phyloP scores from a whole-genome alignment of 2,113 vertebrate genomes.

The Rhinoderma darwinii region DNA sequence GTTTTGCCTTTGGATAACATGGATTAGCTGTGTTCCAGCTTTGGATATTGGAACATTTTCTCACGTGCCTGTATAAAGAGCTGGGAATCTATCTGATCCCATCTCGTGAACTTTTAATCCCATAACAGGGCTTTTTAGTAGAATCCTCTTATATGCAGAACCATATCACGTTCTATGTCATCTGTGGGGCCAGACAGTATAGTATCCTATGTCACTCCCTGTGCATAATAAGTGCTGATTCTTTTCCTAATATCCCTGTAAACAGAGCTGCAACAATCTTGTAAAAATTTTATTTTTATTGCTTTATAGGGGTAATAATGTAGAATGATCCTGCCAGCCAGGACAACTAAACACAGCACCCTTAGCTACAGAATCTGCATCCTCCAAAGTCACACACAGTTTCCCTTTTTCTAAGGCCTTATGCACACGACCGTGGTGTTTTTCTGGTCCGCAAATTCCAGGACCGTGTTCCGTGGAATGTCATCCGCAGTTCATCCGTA shows the following conservation, averaged over 20 bases:
- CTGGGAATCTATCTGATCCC: conserved; percentile 68
- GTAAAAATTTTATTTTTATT: conserved; percentile 63
- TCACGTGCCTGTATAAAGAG: conserved; percentile 80
- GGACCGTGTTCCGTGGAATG: no score
- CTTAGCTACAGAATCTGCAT: neutral
- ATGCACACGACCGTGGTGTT: no score
- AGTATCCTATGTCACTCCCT: conserved; percentile 27
- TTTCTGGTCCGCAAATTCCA: no score
- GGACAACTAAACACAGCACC: conserved; percentile 16
- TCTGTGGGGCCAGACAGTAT: conserved; percentile 40
- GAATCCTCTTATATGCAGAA: conserved; percentile 71
- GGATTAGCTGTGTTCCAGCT: conserved; percentile 66
- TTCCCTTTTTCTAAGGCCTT: no score
- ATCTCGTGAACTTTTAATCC: conserved; percentile 85
- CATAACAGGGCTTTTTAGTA: conserved; percentile 75
- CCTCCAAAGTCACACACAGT: neutral
- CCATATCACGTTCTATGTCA: conserved; percentile 46
- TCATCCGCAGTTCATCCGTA: no score
- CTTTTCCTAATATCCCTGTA: neutral
- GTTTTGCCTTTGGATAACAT: conserved; percentile 59
- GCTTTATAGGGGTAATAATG: conserved; percentile 67
- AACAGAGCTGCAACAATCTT: conserved; percentile 59
- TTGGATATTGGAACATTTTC: conserved; percentile 70
- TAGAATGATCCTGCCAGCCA: conserved; percentile 36
- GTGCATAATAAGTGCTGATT: rapidly evolving